Evolutionary conservation across 2,797 vertebrate species (phyloP).

Genomic region (Pempheris klunzingeri): DNA sequence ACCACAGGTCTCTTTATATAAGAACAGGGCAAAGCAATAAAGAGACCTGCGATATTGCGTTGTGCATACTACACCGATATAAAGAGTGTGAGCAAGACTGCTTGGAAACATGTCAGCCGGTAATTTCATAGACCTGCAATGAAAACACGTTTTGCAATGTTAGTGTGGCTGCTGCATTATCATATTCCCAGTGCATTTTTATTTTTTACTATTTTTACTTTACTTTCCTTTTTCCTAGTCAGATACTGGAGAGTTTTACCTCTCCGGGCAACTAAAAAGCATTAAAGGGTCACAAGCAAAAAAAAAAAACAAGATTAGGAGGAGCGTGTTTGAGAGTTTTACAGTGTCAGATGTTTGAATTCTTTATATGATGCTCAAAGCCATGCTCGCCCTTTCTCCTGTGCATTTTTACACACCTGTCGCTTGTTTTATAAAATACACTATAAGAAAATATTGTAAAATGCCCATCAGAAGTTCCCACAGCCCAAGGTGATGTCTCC

Average conservation of each 20-base stretch:
- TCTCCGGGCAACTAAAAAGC: not conserved
- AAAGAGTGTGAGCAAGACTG: constrained; percentile 3
- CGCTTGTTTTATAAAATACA: not conserved
- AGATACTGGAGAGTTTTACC: not conserved
- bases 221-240: not conserved
- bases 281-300: not conserved
- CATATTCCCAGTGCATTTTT: not conserved
- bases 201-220: no score
- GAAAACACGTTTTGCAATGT: constrained; percentile 26
- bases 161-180: not conserved
- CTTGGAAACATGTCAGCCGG: constrained; percentile 27
- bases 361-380: not conserved
- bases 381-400: no score
- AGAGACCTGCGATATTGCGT: constrained; percentile 60
- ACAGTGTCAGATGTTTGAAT: no score
- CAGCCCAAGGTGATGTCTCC: not conserved
- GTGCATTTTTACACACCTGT: not conserved
- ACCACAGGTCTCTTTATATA: constrained; percentile 67
- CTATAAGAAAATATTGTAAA: not conserved
- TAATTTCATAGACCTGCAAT: constrained; percentile 45
- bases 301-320: not conserved
- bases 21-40: constrained; percentile 67
- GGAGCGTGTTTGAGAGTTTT: not conserved
- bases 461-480: not conserved
- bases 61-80: constrained; percentile 44